phyloP scores from a whole-genome alignment of 2,113 vertebrate genomes.

The Artemisiospiza belli region DNA sequence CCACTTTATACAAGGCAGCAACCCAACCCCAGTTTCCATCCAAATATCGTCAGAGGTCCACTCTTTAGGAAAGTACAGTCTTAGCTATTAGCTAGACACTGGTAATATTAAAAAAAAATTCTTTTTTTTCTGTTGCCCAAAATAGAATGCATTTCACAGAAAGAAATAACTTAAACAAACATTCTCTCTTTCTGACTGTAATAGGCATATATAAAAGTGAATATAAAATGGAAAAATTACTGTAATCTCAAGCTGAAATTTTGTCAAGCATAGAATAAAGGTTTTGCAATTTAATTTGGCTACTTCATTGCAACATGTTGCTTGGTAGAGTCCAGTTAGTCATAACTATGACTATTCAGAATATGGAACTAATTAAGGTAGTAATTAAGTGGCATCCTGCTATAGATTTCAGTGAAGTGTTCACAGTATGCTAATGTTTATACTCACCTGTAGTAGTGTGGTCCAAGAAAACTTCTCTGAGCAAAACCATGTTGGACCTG shows the following conservation, averaged over 20 bases:
- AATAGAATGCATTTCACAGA: background rate
- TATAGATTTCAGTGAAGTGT: background rate
- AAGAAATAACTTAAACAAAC: background rate
- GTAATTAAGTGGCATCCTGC: background rate
- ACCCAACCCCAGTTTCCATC: background rate
- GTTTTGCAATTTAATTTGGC: constrained; percentile 53
- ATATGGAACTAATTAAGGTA: background rate
- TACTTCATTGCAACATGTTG: constrained; percentile 23
- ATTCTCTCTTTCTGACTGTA: background rate
- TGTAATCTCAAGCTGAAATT: constrained; percentile 21
- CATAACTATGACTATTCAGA: background rate
- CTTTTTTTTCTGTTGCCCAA: background rate
- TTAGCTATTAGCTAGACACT: background rate
- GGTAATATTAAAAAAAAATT: background rate
- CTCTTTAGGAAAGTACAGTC: background rate
- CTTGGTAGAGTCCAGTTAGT: constrained; percentile 10
- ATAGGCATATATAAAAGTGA: background rate
- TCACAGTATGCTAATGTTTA: background rate
- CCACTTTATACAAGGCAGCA: background rate
- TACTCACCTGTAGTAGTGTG: background rate
- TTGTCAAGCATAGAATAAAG: constrained; percentile 1
- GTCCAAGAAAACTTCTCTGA: background rate
- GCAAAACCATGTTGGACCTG: background rate
- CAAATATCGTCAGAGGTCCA: background rate
- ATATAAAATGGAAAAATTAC: background rate